Evolutionary conservation across 2,113 vertebrate species (phyloP).

Genomic region (Phrynosoma platyrhinos): DNA sequence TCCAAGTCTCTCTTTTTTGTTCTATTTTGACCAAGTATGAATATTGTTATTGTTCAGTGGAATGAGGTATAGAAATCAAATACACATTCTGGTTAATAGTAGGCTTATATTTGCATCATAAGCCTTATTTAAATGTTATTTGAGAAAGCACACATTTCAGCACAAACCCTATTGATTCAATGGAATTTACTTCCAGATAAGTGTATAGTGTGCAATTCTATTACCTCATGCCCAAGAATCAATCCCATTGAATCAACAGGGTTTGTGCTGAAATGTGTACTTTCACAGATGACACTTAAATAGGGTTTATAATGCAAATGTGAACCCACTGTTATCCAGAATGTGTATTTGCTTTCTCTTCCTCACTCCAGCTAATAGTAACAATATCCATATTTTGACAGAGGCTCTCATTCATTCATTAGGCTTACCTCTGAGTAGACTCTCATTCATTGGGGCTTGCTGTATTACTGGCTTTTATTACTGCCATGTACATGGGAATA

Average conservation of each 20-base stretch:
- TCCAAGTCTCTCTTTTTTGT: neutral
- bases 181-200: neutral
- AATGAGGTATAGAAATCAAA: neutral
- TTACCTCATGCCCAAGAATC: no score
- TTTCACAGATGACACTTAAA: no score
- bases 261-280: no score
- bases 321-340: no score
- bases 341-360: no score
- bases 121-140: constrained; percentile 8
- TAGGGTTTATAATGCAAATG: no score
- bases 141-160: neutral
- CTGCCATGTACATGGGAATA: neutral
- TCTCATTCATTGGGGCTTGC: neutral
- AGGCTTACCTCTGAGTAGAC: no score
- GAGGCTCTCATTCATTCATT: neutral
- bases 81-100: neutral
- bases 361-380: no score
- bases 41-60: neutral
- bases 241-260: neutral
- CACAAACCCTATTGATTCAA: neutral
- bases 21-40: neutral
- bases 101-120: neutral
- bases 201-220: neutral
- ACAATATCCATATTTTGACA: no score
- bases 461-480: neutral